These are phyloP conservation scores for Paelopatides confundens DNA, from an alignment of 53 echinoderm and acorn worm species.

Conservation along the genomic window DNA sequence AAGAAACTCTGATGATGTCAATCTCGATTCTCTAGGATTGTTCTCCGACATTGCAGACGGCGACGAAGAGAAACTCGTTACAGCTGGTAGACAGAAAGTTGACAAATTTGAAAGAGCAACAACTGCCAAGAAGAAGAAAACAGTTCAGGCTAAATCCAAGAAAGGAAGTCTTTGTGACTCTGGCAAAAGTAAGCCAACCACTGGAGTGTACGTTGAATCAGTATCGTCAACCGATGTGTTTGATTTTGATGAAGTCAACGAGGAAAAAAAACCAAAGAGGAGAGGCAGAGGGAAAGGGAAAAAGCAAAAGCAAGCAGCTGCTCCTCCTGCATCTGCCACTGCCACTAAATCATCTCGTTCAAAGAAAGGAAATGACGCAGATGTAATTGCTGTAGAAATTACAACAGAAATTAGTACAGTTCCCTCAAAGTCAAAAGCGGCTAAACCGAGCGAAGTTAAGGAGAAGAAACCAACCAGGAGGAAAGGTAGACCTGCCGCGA, in stretches of 20 bases:
- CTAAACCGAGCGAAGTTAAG: slow-evolving; percentile 28
- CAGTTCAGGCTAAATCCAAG: slow-evolving; percentile 55
- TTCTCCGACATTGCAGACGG: slow-evolving; percentile 74
- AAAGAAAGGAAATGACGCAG: background rate
- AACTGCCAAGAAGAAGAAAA: slow-evolving; percentile 17
- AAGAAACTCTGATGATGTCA: slow-evolving; percentile 7
- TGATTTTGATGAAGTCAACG: slow-evolving; percentile 60
- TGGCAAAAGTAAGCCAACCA: background rate
- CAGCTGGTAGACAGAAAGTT: background rate
- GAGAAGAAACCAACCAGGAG: slow-evolving; percentile 30
- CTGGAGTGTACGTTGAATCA: slow-evolving; percentile 5
- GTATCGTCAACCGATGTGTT: slow-evolving; percentile 44
- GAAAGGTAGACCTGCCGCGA: slow-evolving; percentile 54
- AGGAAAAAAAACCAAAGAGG: slow-evolving; percentile 53
- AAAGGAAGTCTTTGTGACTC: slow-evolving; percentile 62
- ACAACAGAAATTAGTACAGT: background rate
- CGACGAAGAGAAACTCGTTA: background rate
- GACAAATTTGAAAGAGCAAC: background rate
- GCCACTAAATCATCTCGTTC: background rate
- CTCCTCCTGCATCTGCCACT: no score
- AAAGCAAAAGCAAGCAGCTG: slow-evolving; percentile 20
- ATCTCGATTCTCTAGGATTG: slow-evolving; percentile 71
- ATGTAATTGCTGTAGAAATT: background rate
- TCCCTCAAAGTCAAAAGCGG: slow-evolving; percentile 23
- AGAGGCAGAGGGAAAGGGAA: slow-evolving; percentile 43